Percentiles rank a stretch among this genome's conserved stretches.
Conservation (phyloP, 1,140 invertebrate species). For the Melitaea cinxia region DNA sequence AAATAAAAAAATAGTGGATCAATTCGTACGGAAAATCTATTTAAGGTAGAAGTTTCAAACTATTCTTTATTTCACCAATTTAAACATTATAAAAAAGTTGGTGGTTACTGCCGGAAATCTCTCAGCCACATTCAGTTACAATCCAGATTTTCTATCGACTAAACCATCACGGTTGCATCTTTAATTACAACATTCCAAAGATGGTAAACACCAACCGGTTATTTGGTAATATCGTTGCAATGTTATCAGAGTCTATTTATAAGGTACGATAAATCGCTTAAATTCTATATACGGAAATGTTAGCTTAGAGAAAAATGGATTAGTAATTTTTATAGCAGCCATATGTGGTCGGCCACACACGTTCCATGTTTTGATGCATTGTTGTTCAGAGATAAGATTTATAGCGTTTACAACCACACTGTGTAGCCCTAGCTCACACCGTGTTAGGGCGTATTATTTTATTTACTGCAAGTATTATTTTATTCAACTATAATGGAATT, state of each 20-base stretch:
- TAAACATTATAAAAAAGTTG: too few species aligned
- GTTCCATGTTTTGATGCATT: conserved; percentile 44
- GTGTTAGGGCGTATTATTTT: conserved; percentile 52
- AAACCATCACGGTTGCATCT: neutral
- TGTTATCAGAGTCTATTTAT: neutral
- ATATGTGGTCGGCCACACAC: conserved; percentile 40
- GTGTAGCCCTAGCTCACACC: conserved; percentile 43
- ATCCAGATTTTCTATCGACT: neutral
- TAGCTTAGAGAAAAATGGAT: conserved; percentile 16
- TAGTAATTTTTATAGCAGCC: conserved; percentile 3
- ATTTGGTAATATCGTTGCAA: conserved; percentile 4
- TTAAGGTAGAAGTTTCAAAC: too few species aligned
- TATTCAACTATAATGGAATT: neutral
- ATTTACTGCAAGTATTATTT: conserved; percentile 44
- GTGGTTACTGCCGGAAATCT: neutral
- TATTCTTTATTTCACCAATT: too few species aligned
- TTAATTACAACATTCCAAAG: neutral
- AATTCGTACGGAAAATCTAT: too few species aligned
- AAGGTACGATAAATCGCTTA: conserved; percentile 11
- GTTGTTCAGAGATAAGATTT: conserved; percentile 47
- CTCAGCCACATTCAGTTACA: neutral
- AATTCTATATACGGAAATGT: conserved; percentile 11
- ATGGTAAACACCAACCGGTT: neutral
- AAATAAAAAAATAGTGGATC: too few species aligned
- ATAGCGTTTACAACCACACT: conserved; percentile 34